Base-by-base conservation (phyloP, 2,113 vertebrate genomes). In the Corydoras sp. region DNA sequence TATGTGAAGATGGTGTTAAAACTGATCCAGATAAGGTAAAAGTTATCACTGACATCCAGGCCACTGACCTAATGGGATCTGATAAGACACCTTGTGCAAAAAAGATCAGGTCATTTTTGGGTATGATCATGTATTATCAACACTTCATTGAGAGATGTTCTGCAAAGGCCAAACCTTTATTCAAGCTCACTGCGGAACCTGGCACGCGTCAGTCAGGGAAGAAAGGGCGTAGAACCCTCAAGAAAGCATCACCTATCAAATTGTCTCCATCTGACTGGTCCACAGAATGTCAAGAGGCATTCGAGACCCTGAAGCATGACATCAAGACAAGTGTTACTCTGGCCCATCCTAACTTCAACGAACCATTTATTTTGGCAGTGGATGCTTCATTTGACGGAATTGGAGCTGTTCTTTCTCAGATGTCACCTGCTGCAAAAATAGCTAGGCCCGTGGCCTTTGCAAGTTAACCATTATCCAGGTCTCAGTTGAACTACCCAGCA, bases 61-160 rank as follows among this genome's bases (percentile, higher is more conserved):
- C 1, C 0, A 2, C 10, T 13, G 59, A 61, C 13, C 4, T 43
- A 0, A 3, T 63, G 14, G 32, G 35, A 8, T 1, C 30, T 62
- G 60, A 43, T 43, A 15, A n/a, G 3, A 62, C 60, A 14, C 60
- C 60, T 9, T 35, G 30, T 10, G 31, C 14, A 4, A 13, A 35
- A 1, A 62, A 24, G 1, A 24, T 24, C 18, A 24, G 18, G 18
- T 24, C 18, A 62, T 62, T 62, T 15, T 13, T 62, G 14, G 60
- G n/a, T 7, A 63, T 63, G 14, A 2, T 49, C 10, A 9, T 63
- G 8, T 63, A 63, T 63, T 48, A 49, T 10, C 12, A 51, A n/a
- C 18, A 50, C 11, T 70, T 60, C 18, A 24, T 70, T 31, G 11
- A 70, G 14, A 8, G 58, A 50, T 70, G 56, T 29, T 69, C 56